Percentiles rank a stretch among this genome's conserved stretches.
These are phyloP conservation scores for Thalassarche chlororhynchos DNA, from an alignment of 2,113 vertebrate genomes.

Conservation along the genomic window DNA sequence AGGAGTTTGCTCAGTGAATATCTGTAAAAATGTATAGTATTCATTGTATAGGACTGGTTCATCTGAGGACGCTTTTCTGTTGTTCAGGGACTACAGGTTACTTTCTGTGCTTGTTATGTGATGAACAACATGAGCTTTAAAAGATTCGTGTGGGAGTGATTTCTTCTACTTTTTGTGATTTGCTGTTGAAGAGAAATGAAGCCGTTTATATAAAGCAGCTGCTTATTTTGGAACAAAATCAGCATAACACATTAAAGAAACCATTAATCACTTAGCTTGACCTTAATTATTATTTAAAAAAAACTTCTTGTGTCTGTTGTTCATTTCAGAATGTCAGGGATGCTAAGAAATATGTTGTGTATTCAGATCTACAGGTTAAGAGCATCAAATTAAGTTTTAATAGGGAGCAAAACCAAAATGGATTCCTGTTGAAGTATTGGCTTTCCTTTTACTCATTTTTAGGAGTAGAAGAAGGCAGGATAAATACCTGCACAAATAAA, in stretches of 20 bases:
- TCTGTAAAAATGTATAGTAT: not conserved
- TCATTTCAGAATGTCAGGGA: not conserved
- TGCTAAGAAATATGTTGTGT: not conserved
- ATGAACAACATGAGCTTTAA: constrained; percentile 6
- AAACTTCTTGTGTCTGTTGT: not conserved
- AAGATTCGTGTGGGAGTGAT: not conserved
- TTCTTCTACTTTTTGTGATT: constrained; percentile 1
- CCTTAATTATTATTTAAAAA: not conserved
- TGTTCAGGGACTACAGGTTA: constrained; percentile 6
- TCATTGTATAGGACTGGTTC: not conserved
- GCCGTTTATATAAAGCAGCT: constrained; percentile 49
- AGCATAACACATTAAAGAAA: not conserved
- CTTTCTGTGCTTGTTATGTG: not conserved
- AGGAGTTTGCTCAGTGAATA: not conserved
- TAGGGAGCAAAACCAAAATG: not conserved
- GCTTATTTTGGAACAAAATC: constrained; percentile 44
- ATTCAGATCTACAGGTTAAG: not conserved
- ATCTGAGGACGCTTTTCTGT: not conserved
- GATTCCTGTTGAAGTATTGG: not conserved
- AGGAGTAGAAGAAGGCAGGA: not conserved
- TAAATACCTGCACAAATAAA: not conserved
- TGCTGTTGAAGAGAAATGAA: constrained; percentile 33
- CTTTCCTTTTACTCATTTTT: not conserved
- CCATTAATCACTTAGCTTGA: constrained; percentile 22
- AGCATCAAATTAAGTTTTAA: not conserved